Base-by-base conservation (phyloP, 2,888 invertebrate genomes). In the Callosobruchus maculatus region DNA sequence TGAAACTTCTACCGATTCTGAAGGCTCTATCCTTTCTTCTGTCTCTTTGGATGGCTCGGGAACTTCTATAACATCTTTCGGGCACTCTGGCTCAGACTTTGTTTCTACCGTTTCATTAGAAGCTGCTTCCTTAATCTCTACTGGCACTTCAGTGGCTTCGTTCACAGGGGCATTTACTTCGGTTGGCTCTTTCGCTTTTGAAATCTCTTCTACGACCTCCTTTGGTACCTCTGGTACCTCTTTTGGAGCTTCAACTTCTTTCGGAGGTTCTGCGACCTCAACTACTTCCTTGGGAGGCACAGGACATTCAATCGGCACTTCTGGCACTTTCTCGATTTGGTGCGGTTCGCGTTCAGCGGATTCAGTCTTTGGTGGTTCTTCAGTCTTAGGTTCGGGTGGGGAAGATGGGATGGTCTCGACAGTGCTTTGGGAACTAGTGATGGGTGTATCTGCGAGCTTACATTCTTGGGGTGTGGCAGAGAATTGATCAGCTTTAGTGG, bases 401-500 rank as follows among this genome's bases (percentile, higher is more conserved):
- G 66, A 1, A 4, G 70, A 22, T 68, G 75, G 74, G 68, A 72
- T 30, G 70, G 68, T 73, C 66, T 74, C 76, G 67, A 70, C 3
- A 4, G 49, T 49, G 49, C 49, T 49, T 18, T 49, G 49, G 18
- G 49, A 18, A 49, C 9, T 13, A 49, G 49, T 18, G 49, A 67
- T 68, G 4, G 76, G 72, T 22, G 74, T 22, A 30, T 66, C 21
- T 72, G 75, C 4, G 75, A 75, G 77, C 74, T 80, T 76, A 74
- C 78, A 77, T 72, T 80, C 78, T 74, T 80, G 80, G 70, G n/a
- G n/a, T n/a, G n/a, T n/a, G n/a, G 88, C 81, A 88, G 89, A 81
- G 75, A 83, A 77, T 76, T 81, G 80, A 71, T 86, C 86, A 85
- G 91, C 91, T 90, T 91, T 91, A 78, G 91, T 91, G 85, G 90